These are phyloP conservation scores for Craniophora ligustri DNA, from an alignment of 2,888 invertebrate species.

Conservation along the genomic window DNA sequence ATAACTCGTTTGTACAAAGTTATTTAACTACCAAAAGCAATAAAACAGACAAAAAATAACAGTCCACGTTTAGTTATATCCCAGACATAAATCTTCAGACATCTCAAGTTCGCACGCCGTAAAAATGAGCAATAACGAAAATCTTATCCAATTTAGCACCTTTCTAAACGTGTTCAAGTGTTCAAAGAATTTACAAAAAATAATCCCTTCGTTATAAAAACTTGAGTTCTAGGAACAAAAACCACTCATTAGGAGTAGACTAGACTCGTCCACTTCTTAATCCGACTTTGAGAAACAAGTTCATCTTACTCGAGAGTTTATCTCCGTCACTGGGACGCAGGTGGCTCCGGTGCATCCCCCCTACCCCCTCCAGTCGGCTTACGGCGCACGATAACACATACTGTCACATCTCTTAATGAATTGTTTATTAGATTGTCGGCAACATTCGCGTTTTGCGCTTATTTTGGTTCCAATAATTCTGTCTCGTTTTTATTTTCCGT, in stretches of 20 bases:
- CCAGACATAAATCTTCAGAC: constrained; percentile 33
- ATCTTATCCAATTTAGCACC: constrained; percentile 41
- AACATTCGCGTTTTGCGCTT: constrained; percentile 70
- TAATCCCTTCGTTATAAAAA: constrained; percentile 60
- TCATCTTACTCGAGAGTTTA: constrained; percentile 72
- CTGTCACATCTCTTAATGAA: constrained; percentile 85
- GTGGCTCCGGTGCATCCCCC: constrained; percentile 67
- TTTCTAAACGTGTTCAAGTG: constrained; percentile 42
- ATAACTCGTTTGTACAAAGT: neutral
- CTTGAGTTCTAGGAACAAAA: constrained; percentile 64
- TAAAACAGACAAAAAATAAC: constrained; percentile 1
- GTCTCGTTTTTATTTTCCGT: constrained; percentile 61
- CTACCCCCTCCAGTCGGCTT: constrained; percentile 36
- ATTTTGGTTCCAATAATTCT: constrained; percentile 71
- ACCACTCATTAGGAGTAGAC: constrained; percentile 73
- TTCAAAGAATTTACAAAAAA: constrained; percentile 31
- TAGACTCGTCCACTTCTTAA: constrained; percentile 70
- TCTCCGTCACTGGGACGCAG: constrained; percentile 76
- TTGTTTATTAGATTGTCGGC: constrained; percentile 83
- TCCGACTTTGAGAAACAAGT: constrained; percentile 74
- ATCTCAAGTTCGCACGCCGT: constrained; percentile 32
- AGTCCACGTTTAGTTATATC: constrained; percentile 16
- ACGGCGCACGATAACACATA: constrained; percentile 74
- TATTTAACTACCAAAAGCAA: neutral
- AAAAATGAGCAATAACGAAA: constrained; percentile 37